These are phyloP conservation scores for Choristoneura fumiferana DNA, from an alignment of 1,140 invertebrate species.

Conservation along the genomic window DNA sequence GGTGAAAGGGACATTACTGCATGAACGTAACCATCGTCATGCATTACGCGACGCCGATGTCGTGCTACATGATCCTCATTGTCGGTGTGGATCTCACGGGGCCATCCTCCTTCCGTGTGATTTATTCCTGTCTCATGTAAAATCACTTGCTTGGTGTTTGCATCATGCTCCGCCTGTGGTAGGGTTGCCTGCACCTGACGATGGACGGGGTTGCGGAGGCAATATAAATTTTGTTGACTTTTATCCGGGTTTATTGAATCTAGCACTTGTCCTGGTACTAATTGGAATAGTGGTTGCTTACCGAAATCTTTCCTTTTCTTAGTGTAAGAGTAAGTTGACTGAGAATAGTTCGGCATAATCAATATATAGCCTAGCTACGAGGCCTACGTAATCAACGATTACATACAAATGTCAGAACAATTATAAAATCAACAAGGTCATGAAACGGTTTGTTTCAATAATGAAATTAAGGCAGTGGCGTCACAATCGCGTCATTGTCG, in stretches of 20 bases:
- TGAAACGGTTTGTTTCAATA: constrained; percentile 35
- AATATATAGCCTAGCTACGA: too few relatives aligned
- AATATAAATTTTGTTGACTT: constrained; percentile 51
- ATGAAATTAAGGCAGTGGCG: constrained; percentile 33
- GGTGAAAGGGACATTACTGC: constrained; percentile 43
- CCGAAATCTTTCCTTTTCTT: constrained; percentile 58
- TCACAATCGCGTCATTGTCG: constrained; percentile 24
- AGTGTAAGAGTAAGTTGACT: constrained; percentile 55
- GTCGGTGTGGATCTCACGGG: constrained; percentile 91
- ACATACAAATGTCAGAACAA: constrained; percentile 24
- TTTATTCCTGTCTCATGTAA: constrained; percentile 83
- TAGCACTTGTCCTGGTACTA: constrained; percentile 51
- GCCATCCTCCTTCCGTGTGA: constrained; percentile 97
- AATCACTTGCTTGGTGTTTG: constrained; percentile 70
- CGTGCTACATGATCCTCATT: constrained; percentile 91
- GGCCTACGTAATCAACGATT: too few relatives aligned
- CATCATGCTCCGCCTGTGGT: constrained; percentile 56
- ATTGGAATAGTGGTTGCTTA: constrained; percentile 57
- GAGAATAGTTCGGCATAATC: constrained; percentile 47
- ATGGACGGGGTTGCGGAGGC: constrained; percentile 62
- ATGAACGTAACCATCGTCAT: constrained; percentile 89
- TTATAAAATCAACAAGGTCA: constrained; percentile 49
- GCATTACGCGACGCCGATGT: constrained; percentile 95
- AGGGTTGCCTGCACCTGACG: constrained; percentile 52
- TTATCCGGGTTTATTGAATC: constrained; percentile 56